Base-by-base conservation (phyloP, 2,888 invertebrate species). In the Rhagonycha lutea region DNA sequence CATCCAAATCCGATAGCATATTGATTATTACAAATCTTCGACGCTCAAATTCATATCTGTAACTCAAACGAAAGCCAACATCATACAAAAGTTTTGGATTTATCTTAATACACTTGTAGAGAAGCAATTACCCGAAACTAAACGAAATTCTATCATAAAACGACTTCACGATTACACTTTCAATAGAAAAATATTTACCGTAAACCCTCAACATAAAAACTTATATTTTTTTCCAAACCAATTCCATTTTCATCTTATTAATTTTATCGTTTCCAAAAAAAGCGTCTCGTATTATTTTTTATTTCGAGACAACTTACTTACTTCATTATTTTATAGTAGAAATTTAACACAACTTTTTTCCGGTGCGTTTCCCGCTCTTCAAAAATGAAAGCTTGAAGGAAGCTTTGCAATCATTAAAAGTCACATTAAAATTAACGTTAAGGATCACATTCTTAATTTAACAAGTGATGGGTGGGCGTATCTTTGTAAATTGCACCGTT, bases 401-500 rank as follows among this genome's bases (percentile, higher is more conserved):
- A 63, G 76, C 73, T 78, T 75, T 72, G 79, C 76, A 78, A 80
- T 80, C 79, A 80, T 73, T 76, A 74, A 62, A 26, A 69, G 61
- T 74, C 32, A 76, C 78, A 77, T 77, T 80, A 70, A 68, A 78
- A 77, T 78, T 79, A 78, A 73, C 70, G 74, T 68, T 72, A 78
- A 82, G 83, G 84, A 87, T 86, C 86, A 86, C 84, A 86, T 86
- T 86, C 86, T 86, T 87, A 86, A 87, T 87, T 86, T 87, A 84
- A 84, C 86, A 82, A 84, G 85, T 84, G 86, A 85, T 84, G 84
- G 83, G 82, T 82, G 84, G 85, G 86, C 83, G 86, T 84, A 74
- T 80, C 80, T 63, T 69, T 78, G 79, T 83, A 81, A 83, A 85
- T 84, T 85, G 84, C 83, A 82, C 85, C 83, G 85, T 86, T 86